Evolutionary conservation across 2,797 vertebrate species (phyloP), one percentile per base, ranked within the genome.

Genomic region (Hipposideros larvatus): DNA sequence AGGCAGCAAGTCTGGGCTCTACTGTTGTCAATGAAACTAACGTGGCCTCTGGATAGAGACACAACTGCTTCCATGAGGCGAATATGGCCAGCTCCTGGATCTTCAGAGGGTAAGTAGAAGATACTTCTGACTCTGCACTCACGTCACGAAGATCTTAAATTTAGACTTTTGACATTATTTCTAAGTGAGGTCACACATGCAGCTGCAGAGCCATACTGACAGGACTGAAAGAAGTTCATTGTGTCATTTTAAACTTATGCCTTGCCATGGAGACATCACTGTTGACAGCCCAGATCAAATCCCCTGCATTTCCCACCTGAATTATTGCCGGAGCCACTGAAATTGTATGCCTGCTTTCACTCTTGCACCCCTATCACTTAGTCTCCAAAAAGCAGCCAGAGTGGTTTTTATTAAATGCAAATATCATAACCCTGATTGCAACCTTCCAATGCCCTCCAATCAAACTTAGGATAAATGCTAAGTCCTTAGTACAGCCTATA

Each of bases 171-270:
- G 82, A 87, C 78, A 71, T 96, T 96, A 86, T 95, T 98, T 97
- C 85, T 57, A 95, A 94, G 83, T 98, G 90, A 97, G 91, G 86
- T 95, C 96, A 97, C 88, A 34, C 68, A 65, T 31, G 74, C 92
- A 97, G 82, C 94, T 96, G 82, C 74, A 85, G 46, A 71, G 46
- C 7, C 11, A 61, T 53, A 34, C 55, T 61, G 63, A 53, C 80
- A 74, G 80, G 31, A 90, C 0, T 96, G 90, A 96, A 96, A 96
- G 94, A 74, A 34, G 37, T 46, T 79, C 68, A 95, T 95, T 96
- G 92, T 97, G 61, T 93, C 80, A 46, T 91, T 87, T 31, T 84
- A 82, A 93, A 90, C 68, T 82, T 21, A 3, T 59, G 48, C 46
- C 53, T 87, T 80, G 26, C 19, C 13, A 19, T 24, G 51, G 71